Evolutionary conservation across 2,113 vertebrate genomes (phyloP), one percentile per base, ranked within the genome.

Genomic region (Antigone vipio): DNA sequence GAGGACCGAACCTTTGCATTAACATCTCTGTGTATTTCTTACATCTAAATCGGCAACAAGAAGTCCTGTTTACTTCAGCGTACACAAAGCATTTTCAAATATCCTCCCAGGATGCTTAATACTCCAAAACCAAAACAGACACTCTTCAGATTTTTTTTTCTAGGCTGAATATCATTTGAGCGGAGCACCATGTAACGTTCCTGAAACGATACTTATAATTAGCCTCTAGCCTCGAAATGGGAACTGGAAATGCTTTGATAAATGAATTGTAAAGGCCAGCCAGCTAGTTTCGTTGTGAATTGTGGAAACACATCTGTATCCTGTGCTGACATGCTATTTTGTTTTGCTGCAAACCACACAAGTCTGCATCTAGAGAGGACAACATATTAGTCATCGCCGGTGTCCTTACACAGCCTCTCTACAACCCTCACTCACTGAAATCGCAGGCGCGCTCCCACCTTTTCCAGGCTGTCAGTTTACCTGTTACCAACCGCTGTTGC

Each of bases 291-390:
- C 75, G 19, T 60, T 92, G 83, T 85, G 85, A 85, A 69, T 96
- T 87, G 92, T 94, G 94, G 95, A 97, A 97, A 84, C 64, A 94
- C 94, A 95, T 96, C 94, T 96, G 97, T 89, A 97, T 97, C 96
- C 96, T 96, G 88, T 95, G 95, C 79, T 96, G 92, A 96, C 95
- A 92, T 9, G 77, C 64, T 79, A 34, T 96, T 97, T 88, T 94
- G 87, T 77, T 96, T 86, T 91, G 75, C 80, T 96, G 94, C 81
- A 79, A 92, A 93, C 66, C 86, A 81, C 91, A 53, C 22, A 32
- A 89, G 58, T 64, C 80, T 92, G 92, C 71, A 84, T 86, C 77
- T n/a, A 71, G 63, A 92, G 42, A 83, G 56, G 42, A 88, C 95
- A 87, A 84, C 68, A 56, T 1, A 58, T 71, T 62, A 95, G 68